phyloP scores from a whole-genome alignment of 2,113 vertebrate species.

The Ceyx cyanopectus region DNA sequence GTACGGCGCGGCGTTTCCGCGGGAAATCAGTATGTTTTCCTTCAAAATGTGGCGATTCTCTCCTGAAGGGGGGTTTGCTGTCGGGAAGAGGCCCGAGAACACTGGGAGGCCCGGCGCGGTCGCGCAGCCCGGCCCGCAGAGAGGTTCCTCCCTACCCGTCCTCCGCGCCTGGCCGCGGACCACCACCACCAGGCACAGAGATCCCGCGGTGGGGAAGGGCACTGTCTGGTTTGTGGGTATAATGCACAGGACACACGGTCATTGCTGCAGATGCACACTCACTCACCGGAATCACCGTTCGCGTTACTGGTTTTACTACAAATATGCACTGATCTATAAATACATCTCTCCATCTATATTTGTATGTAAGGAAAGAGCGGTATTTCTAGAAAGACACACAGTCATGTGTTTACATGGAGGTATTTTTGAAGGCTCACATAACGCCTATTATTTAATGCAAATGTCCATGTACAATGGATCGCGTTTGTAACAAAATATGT shows the following conservation, averaged over 20 bases:
- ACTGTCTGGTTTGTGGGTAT: not conserved
- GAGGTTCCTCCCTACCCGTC: not conserved
- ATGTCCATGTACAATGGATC: not conserved
- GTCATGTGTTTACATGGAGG: not conserved
- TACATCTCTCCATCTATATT: rapidly evolving
- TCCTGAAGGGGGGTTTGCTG: not conserved
- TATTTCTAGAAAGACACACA: not conserved
- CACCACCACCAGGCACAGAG: not conserved
- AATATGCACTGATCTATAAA: no score
- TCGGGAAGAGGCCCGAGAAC: not conserved
- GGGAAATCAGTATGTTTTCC: not conserved
- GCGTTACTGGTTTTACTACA: not conserved
- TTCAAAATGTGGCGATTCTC: not conserved
- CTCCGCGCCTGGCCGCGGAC: not conserved
- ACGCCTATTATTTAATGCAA: not conserved
- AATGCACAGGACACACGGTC: not conserved
- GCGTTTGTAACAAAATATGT: not conserved
- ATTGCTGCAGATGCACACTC: not conserved
- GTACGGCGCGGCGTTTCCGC: not conserved
- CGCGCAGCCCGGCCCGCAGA: not conserved
- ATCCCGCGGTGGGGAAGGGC: not conserved
- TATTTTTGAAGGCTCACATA: not conserved
- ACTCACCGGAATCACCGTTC: not conserved
- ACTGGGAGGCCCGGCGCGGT: not conserved
- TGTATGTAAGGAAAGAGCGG: not conserved